Evolutionary conservation across 2,797 vertebrate species (phyloP).

Genomic region (Anomalospiza imberbis): DNA sequence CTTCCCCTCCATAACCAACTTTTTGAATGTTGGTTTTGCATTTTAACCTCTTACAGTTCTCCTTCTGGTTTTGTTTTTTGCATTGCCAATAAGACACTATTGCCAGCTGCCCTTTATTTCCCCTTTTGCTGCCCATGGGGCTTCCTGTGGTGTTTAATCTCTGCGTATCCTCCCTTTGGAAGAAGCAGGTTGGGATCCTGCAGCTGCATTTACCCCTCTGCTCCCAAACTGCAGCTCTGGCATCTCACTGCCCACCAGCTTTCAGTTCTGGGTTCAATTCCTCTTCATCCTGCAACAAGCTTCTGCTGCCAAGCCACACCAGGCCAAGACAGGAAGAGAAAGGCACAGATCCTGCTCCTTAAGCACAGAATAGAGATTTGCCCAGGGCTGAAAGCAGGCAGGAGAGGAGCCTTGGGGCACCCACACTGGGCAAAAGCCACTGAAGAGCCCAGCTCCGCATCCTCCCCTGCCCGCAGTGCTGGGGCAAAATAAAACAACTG

Average conservation of each 20-base stretch:
- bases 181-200: background rate
- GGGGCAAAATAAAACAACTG: background rate
- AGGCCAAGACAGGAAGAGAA: background rate
- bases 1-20: background rate
- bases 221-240: background rate
- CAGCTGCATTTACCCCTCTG: background rate
- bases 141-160: background rate
- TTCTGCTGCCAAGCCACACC: background rate
- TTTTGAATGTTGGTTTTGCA: background rate
- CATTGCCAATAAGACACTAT: background rate
- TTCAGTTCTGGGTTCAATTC: constrained; percentile 13
- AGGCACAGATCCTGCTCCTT: background rate
- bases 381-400: background rate
- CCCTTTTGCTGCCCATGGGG: background rate
- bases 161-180: background rate
- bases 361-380: rapidly evolving
- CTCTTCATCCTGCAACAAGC: background rate
- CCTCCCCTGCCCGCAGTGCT: background rate
- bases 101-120: background rate
- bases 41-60: background rate
- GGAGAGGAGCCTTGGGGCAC: background rate
- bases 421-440: background rate
- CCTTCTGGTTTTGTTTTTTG: background rate
- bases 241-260: background rate
- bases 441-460: background rate